Percentiles rank a stretch among this genome's conserved stretches.
These are phyloP conservation scores for Erpetoichthys calabaricus DNA, from an alignment of 2,797 vertebrate genomes.

Conservation along the genomic window DNA sequence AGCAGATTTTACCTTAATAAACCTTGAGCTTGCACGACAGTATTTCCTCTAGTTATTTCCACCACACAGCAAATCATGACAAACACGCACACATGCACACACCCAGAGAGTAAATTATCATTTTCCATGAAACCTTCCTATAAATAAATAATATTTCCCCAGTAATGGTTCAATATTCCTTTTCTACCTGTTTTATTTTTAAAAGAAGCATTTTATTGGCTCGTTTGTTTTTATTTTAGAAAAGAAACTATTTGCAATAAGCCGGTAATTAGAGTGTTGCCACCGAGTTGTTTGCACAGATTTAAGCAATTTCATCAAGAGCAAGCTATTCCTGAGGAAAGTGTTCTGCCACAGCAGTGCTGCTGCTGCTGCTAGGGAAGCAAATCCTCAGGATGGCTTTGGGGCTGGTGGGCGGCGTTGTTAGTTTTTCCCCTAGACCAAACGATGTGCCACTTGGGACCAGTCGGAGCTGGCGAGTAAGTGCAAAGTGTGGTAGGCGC, in stretches of 20 bases:
- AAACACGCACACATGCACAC: too few relatives aligned
- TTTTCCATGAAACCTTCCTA: too few relatives aligned
- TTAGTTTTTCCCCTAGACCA: constrained; percentile 7
- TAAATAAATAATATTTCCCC: too few relatives aligned
- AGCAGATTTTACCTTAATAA: too few relatives aligned
- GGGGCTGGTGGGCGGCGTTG: neutral
- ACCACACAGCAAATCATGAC: too few relatives aligned
- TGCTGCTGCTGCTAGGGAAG: too few relatives aligned
- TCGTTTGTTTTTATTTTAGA: constrained; percentile 13
- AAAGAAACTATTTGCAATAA: constrained; percentile 19
- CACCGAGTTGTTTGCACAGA: constrained; percentile 25
- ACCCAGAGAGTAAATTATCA: too few relatives aligned
- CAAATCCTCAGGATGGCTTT: neutral
- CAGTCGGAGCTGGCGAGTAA: constrained; percentile 31
- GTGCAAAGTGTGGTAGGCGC: constrained; percentile 46
- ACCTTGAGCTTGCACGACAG: too few relatives aligned
- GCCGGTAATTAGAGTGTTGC: constrained; percentile 32
- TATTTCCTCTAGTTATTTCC: too few relatives aligned
- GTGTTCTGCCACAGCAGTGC: neutral
- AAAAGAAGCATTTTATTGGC: constrained; percentile 3
- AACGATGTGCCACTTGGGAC: constrained; percentile 31
- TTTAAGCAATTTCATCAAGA: constrained; percentile 18
- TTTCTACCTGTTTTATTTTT: too few relatives aligned
- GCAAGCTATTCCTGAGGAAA: neutral
- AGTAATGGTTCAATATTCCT: too few relatives aligned